phyloP scores from a whole-genome alignment of 1,140 invertebrate genomes.

The Pemphigus obesinymphae region DNA sequence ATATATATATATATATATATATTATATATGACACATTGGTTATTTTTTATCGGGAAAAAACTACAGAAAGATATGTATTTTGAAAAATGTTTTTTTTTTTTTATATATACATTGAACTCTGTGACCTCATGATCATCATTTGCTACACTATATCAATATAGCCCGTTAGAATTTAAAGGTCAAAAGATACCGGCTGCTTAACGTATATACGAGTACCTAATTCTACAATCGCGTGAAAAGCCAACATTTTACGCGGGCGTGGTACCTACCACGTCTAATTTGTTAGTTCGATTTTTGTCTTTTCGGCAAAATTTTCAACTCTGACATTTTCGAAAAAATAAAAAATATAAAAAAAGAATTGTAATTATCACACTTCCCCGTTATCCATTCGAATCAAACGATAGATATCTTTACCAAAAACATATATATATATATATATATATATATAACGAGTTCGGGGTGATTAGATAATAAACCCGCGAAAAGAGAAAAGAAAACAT shows the following conservation, averaged over 20 bases:
- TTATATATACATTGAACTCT: neutral
- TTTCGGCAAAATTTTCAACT: neutral
- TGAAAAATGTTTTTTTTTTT: too few species aligned
- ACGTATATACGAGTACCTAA: constrained; percentile 1
- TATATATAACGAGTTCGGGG: too few species aligned
- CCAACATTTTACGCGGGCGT: constrained; percentile 6
- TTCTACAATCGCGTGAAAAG: constrained; percentile 19
- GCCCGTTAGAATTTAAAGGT: neutral
- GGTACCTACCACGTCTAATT: neutral
- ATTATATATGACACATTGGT: too few species aligned
- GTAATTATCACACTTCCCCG: neutral
- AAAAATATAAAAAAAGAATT: neutral
- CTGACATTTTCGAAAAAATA: neutral
- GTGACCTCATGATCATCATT: too few species aligned
- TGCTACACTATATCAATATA: too few species aligned
- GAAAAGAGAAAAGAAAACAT: too few species aligned
- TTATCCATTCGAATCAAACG: neutral
- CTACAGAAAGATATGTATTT: too few species aligned
- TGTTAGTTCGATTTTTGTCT: neutral
- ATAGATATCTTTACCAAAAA: neutral
- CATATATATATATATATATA: too few species aligned
- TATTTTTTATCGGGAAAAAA: too few species aligned
- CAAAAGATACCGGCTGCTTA: neutral
- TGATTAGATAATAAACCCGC: neutral
- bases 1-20: too few species aligned